A percentile compares a stretch with the other conserved stretches of the same genome.
Evolutionary conservation across 2,888 invertebrate species (phyloP).

Genomic region (Eupithecia inturbata): DNA sequence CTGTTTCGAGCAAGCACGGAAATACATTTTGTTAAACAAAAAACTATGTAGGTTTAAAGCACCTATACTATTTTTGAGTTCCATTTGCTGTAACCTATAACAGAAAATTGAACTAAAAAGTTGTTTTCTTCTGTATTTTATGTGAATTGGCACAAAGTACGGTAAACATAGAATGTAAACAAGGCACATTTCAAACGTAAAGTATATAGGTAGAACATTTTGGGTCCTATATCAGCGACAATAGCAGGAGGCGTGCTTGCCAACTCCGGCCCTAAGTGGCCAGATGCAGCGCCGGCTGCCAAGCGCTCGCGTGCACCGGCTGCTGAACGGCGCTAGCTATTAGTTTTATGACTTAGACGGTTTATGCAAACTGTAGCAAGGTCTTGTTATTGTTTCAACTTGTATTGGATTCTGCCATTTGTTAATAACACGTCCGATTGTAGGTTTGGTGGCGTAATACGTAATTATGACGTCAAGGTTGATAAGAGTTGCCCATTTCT

Average conservation of each 20-base stretch:
- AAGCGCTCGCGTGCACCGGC: constrained; percentile 28
- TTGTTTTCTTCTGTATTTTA: not conserved
- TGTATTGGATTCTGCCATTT: constrained; percentile 10
- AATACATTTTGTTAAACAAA: not conserved
- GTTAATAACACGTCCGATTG: not conserved
- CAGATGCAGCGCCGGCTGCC: constrained; percentile 29
- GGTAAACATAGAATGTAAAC: not conserved
- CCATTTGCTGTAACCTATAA: too few relatives aligned
- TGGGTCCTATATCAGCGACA: constrained; percentile 18
- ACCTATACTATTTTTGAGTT: too few relatives aligned
- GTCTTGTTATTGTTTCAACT: constrained; percentile 23
- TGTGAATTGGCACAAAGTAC: not conserved
- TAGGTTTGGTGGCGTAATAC: not conserved
- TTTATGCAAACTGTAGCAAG: constrained; percentile 27
- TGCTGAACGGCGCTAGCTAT: constrained; percentile 24
- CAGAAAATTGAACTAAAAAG: not conserved
- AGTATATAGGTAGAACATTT: not conserved
- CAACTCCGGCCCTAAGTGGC: constrained; percentile 31
- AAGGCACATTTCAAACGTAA: not conserved
- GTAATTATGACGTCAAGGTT: not conserved
- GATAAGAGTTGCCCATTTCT: not conserved
- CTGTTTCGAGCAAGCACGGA: not conserved
- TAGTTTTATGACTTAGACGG: constrained; percentile 24
- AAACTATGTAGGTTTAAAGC: not conserved
- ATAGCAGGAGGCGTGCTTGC: constrained; percentile 25